Evolutionary conservation across 2,797 vertebrate species (phyloP), one percentile per base, ranked within the genome.

Genomic region (Toxotes lorentzi): DNA sequence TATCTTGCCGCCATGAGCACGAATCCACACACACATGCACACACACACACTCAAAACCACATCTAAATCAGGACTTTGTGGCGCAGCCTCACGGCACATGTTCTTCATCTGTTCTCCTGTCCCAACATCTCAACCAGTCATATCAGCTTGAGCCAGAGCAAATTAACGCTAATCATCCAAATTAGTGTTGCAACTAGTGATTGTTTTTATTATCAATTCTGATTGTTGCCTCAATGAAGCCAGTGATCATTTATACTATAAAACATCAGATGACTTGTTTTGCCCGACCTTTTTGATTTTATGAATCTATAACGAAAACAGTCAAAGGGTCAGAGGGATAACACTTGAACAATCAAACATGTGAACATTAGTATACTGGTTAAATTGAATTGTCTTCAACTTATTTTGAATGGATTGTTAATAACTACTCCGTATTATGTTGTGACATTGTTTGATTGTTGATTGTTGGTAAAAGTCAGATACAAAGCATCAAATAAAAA

Each of bases 61-160:
- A 65, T 81, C 89, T 91, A 91, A 91, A 88, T 90, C 81, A 58
- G 84, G 89, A 90, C 85, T 74, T 85, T 72, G 77, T 61, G 82
- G 71, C 57, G 57, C 66, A 48, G 64, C 56, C 65, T 5, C 41
- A 9, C 24, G 41, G 6, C 10, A 35, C 16, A 53, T 71, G 67
- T 63, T 74, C 50, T 17, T 65, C 70, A 70, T 76, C 17, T 24
- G 30, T 1, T 54, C 68, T 34, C n/a, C 32, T 54, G 64, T 48
- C 30, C 34, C 51, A 21, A 61, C 51, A 67, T 72, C 73, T 83
- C 59, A 3, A 68, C 77, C 78, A 65, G 32, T 71, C 47, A 14
- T 5, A 11, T 53, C 32, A 8, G 21, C 23, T 53, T 41, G 27
- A 75, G 50, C 6, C 34, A 32, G n/a, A 40, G 48, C 16, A 21